These are phyloP conservation scores for Cyaniris semiargus DNA, from an alignment of 2,888 invertebrate species.

Conservation along the genomic window DNA sequence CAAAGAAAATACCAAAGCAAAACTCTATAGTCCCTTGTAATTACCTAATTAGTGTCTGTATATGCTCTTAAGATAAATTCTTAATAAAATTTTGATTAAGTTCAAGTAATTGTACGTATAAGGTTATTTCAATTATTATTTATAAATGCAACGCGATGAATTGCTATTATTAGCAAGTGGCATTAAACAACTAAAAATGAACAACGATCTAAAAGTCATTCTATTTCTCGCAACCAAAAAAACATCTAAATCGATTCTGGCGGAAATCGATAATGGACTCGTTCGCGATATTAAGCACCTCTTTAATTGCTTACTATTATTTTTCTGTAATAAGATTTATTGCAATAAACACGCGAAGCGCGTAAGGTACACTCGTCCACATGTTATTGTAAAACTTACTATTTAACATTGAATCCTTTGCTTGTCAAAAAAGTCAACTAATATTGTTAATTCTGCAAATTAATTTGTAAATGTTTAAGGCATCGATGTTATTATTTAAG, in stretches of 20 bases:
- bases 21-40: too few species aligned
- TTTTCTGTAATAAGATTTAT: slow-evolving; percentile 29
- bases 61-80: too few species aligned
- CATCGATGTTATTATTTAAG: too few species aligned
- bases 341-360: slow-evolving; percentile 20
- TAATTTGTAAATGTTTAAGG: too few species aligned
- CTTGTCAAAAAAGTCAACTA: too few species aligned
- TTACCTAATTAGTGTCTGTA: too few species aligned
- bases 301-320: slow-evolving; percentile 23
- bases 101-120: too few species aligned
- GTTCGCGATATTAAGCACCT: slow-evolving; percentile 23
- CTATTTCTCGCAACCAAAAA: neutral
- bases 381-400: neutral
- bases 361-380: slow-evolving; percentile 10
- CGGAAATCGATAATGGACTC: slow-evolving; percentile 27
- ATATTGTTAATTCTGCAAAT: too few species aligned
- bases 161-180: neutral
- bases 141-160: neutral
- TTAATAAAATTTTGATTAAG: too few species aligned
- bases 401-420: too few species aligned
- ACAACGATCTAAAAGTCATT: neutral
- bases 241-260: slow-evolving; percentile 19
- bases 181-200: neutral
- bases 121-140: too few species aligned
- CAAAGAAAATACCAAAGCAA: too few species aligned